Evolutionary conservation across 53 echinoderm and acorn worm species (phyloP), one percentile per base, ranked within the genome.

Genomic region (Mesocentrotus franciscanus): DNA sequence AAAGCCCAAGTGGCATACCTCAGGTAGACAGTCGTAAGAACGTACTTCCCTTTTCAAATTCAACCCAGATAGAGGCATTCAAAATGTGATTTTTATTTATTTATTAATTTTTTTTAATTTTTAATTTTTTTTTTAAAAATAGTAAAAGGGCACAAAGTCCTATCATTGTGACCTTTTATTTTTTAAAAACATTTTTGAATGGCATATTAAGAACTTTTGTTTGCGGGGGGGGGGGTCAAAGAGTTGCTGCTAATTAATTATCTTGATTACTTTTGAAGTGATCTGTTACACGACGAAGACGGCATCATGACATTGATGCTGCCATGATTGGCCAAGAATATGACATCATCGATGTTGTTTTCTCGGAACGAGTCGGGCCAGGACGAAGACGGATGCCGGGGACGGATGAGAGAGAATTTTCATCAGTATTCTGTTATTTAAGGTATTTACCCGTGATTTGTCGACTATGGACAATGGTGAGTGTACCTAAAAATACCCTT

Each of bases 201-300:
- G 39, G 39, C 39, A 39, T 3, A 39, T 39, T 39, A 39, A 3
- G 3, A 39, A 39, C 39, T 39, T 39, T 39, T 39, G 1, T 39
- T 39, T 39, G 39, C 1, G 3, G 39, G 3, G 39, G 39, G 39
- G 39, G 39, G 39, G 39, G 3, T 39, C 39, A 39, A 39, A 39
- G 39, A 39, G 39, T 39, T 39, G 39, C 39, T 39, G 33, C 78
- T 30, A 10, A 78, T 61, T 61, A 61, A 12, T 7, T 61, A 61
- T 61, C 16, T 61, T 61, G 61, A 16, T 61, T 16, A 12, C 13
- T 61, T 14, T 14, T 16, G 16, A 61, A 12, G 16, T 72, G n/a
- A n/a, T n/a, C n/a, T n/a, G n/a, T n/a, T n/a, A 72, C 79, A 79
- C 79, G 79, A 17, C 79, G 79, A 79, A 79, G 79, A 79, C 79